Base-by-base conservation (phyloP, 2,113 vertebrate species). In the Ovibos moschatus region DNA sequence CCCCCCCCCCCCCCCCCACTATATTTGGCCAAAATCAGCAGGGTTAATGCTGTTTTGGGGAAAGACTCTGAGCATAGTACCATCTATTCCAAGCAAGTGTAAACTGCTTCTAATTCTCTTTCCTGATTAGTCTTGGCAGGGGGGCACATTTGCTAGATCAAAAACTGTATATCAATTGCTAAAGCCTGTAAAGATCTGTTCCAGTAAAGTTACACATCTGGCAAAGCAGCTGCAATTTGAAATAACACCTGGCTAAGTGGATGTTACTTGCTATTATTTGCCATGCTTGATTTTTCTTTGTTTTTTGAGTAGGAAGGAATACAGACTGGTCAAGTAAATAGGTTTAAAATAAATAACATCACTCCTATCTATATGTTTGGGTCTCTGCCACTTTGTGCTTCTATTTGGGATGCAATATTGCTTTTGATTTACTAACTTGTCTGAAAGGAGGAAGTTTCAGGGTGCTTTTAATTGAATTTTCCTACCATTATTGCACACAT, bases 181-280 rank as follows among this genome's bases (percentile, higher is more conserved):
- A 47, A 79, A 86, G 91, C 1, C 7, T 82, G 6, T 51, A 97
- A 78, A 83, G 86, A 87, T 95, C 67, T 78, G 1, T 60, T 94
- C 85, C 50, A 88, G 62, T 82, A 64, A 89, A 96, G 36, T 91
- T 82, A 86, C 36, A 94, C 40, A 94, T 88, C 43, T 97, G 96
- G 67, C 15, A 91, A 6, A 91, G 60, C 67, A 94, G 82, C 33
- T 98, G 28, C 28, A 90, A 78, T 86, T 93, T 23, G n/a, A 91
- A 96, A 91, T 88, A 93, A 86, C 30, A 94, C 19, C 13, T 93
- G 91, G 57, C 36, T 78, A 95, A 58, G 17, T 91, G 45, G 57
- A 28, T 85, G 23, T 33, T 94, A 8, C 19, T 57, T 62, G 25
- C 47, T 93, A 6, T 71, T 27, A 95, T 81, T 92, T 90, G 33